These are phyloP conservation scores for Hemibates koningsi DNA, from an alignment of 2,113 vertebrate species.

Conservation along the genomic window DNA sequence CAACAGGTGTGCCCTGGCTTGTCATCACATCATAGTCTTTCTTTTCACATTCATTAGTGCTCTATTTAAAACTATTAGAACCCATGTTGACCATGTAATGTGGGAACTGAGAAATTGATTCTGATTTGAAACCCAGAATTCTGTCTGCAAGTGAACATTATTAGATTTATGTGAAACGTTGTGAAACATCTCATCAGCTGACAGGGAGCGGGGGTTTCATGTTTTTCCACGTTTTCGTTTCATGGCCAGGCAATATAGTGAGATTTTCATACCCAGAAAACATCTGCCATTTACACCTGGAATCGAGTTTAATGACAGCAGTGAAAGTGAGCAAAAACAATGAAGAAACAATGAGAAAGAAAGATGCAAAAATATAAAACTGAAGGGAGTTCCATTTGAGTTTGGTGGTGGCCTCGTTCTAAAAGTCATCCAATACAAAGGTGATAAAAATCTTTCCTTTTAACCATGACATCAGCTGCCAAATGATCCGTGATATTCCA, in stretches of 20 bases:
- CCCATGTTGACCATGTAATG: neutral
- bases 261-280: neutral
- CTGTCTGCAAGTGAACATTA: neutral
- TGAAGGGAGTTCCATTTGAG: neutral
- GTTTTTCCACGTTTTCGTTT: neutral
- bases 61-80: neutral
- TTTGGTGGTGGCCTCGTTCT: neutral
- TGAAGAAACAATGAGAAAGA: neutral
- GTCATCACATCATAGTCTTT: neutral
- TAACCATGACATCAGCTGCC: conserved; percentile 24
- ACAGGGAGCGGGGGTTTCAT: neutral
- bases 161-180: neutral
- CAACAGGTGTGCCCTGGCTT: conserved; percentile 22
- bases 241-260: neutral
- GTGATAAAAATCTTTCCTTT: neutral
- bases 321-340: neutral
- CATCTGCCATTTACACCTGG: neutral
- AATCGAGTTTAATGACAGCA: neutral
- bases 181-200: neutral
- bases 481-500: conserved; percentile 31
- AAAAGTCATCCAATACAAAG: neutral
- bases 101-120: neutral
- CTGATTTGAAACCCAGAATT: neutral
- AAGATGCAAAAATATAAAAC: neutral
- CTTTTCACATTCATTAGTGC: neutral